Conservation (phyloP, 2,888 invertebrate species). For the Aproaerema taeniolella region DNA sequence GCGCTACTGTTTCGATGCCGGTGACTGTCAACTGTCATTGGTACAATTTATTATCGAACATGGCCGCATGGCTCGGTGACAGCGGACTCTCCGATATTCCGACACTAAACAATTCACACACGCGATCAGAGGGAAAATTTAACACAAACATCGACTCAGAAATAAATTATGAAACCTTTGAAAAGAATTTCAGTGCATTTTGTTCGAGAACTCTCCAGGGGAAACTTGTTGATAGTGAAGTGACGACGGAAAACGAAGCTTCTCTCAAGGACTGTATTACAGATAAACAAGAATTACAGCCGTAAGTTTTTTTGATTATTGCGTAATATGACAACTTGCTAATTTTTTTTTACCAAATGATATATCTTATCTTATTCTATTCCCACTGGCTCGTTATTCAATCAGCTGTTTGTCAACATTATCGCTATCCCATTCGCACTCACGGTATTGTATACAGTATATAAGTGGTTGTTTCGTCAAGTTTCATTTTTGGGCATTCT, state of each 20-base stretch:
- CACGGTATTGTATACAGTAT: constrained; percentile 27
- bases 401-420: constrained; percentile 74
- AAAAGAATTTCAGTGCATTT: constrained; percentile 25
- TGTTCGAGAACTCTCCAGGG: constrained; percentile 25
- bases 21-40: constrained; percentile 17
- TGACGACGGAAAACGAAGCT: constrained; percentile 35
- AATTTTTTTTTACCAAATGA: neutral
- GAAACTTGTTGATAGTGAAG: constrained; percentile 28
- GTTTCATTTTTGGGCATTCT: constrained; percentile 74
- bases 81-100: constrained; percentile 34
- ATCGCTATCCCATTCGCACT: constrained; percentile 50
- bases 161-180: constrained; percentile 24
- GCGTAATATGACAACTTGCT: constrained; percentile 7
- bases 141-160: constrained; percentile 24
- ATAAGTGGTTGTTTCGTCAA: constrained; percentile 51
- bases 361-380: constrained; percentile 11
- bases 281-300: constrained; percentile 30
- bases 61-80: constrained; percentile 64
- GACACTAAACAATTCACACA: constrained; percentile 28
- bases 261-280: constrained; percentile 31
- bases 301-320: constrained; percentile 33
- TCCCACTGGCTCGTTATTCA: constrained; percentile 28
- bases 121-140: constrained; percentile 24
- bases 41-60: constrained; percentile 41
- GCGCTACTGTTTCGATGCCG: too few species aligned